Percentiles rank a stretch among this genome's conserved stretches.
Evolutionary conservation across 2,888 invertebrate species (phyloP).

Genomic region (Andrena dorsata): DNA sequence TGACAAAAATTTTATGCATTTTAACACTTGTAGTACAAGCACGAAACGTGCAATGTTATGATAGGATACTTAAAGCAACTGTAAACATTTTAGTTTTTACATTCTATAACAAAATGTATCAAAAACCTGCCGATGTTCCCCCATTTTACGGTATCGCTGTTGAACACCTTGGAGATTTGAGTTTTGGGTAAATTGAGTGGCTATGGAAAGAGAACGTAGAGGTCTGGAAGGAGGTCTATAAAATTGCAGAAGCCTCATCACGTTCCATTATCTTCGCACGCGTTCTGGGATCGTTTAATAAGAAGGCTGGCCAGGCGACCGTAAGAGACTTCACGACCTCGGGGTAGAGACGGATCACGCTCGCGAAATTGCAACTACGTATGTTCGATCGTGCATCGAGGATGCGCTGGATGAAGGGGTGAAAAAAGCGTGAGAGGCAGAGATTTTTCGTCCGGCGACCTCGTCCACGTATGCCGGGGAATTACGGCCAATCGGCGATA

Average conservation of each 20-base stretch:
- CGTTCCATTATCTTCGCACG: conserved; percentile 39
- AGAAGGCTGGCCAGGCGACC: conserved; percentile 14
- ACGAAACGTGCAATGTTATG: no score
- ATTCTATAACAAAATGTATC: no score
- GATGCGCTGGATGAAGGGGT: conserved; percentile 1
- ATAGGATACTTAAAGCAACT: no score
- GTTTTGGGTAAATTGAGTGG: no score
- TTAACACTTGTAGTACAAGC: no score
- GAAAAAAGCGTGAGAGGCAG: conserved; percentile 15
- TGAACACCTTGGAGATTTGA: no score
- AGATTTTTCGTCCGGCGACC: conserved; percentile 56
- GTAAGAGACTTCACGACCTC: conserved; percentile 22
- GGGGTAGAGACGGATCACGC: conserved; percentile 43
- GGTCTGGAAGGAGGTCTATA: not conserved
- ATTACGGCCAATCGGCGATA: conserved; percentile 80
- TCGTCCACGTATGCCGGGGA: conserved; percentile 64
- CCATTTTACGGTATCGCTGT: no score
- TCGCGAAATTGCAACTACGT: conserved; percentile 30
- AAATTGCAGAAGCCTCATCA: conserved; percentile 9
- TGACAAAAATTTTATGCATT: no score
- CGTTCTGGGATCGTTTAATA: conserved; percentile 48
- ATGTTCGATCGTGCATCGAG: conserved; percentile 41
- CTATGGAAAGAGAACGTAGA: not conserved
- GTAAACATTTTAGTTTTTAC: no score
- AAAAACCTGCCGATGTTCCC: no score